phyloP scores from a whole-genome alignment of 2,113 vertebrate genomes.

The Meleagris gallopavo region DNA sequence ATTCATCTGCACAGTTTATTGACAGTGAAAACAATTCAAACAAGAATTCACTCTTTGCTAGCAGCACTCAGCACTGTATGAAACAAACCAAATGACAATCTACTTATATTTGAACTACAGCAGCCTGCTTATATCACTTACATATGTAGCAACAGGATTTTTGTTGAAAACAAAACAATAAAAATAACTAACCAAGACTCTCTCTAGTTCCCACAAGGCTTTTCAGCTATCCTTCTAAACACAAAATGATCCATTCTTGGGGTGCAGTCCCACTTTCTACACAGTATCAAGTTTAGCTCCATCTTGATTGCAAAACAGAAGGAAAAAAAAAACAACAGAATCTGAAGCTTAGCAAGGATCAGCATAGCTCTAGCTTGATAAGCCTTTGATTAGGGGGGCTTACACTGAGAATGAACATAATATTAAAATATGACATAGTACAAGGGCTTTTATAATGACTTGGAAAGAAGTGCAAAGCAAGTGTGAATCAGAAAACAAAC shows the following conservation, averaged over 20 bases:
- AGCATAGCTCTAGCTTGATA: neutral
- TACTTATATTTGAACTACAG: neutral
- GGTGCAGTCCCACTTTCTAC: neutral
- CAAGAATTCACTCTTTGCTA: neutral
- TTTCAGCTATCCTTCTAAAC: neutral
- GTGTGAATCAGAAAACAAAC: neutral
- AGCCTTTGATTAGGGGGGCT: constrained; percentile 16
- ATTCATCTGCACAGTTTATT: neutral
- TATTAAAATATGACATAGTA: neutral
- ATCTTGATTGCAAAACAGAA: neutral
- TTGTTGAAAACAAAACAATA: neutral
- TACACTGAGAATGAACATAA: neutral
- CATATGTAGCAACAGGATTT: neutral
- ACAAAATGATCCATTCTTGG: neutral
- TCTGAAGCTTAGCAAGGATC: neutral
- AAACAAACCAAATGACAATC: neutral
- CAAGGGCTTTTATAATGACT: neutral
- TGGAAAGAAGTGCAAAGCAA: neutral
- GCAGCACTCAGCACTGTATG: neutral
- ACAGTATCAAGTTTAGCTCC: neutral
- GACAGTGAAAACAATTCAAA: neutral
- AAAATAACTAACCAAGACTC: neutral
- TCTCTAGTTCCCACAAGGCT: neutral
- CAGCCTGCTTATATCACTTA: neutral
- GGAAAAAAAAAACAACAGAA: neutral